A percentile compares a stretch with the other conserved stretches of the same genome.
Conservation (phyloP, 2,797 vertebrate genomes). For the Rhinophrynus dorsalis region DNA sequence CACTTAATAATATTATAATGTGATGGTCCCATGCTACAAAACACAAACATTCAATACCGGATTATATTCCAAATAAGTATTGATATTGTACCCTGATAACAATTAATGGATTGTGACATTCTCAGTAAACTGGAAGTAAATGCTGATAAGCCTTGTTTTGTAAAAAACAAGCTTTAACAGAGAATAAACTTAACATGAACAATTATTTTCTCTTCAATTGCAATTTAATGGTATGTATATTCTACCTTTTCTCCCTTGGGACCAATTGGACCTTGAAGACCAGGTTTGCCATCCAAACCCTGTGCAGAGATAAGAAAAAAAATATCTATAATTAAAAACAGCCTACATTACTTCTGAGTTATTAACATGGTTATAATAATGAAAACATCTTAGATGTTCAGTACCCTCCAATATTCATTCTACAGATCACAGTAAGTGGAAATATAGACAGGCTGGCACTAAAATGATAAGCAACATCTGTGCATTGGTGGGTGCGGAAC, state of each 20-base stretch:
- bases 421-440: slow-evolving; percentile 58
- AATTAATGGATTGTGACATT: neutral
- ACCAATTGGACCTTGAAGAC: slow-evolving; percentile 74
- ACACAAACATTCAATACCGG: neutral
- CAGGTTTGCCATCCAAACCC: slow-evolving; percentile 86
- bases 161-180: too few relatives aligned
- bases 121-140: neutral
- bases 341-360: slow-evolving; percentile 17
- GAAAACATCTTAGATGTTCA: slow-evolving; percentile 34
- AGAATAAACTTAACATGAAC: slow-evolving; percentile 6
- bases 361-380: slow-evolving; percentile 32
- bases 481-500: slow-evolving; percentile 61
- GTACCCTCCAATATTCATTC: slow-evolving; percentile 56
- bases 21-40: neutral
- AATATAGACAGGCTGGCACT: slow-evolving; percentile 63
- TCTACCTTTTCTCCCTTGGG: slow-evolving; percentile 87
- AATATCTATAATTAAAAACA: slow-evolving; percentile 41
- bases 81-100: neutral
- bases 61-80: neutral
- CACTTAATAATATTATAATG: too few relatives aligned
- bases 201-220: slow-evolving; percentile 20
- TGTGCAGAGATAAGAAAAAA: slow-evolving; percentile 65
- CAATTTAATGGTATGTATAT: slow-evolving; percentile 2
- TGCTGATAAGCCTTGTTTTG: too few relatives aligned
- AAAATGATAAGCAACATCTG: slow-evolving; percentile 72